Evolutionary conservation across 2,113 vertebrate genomes (phyloP).

Genomic region (Toxotes chatareus): DNA sequence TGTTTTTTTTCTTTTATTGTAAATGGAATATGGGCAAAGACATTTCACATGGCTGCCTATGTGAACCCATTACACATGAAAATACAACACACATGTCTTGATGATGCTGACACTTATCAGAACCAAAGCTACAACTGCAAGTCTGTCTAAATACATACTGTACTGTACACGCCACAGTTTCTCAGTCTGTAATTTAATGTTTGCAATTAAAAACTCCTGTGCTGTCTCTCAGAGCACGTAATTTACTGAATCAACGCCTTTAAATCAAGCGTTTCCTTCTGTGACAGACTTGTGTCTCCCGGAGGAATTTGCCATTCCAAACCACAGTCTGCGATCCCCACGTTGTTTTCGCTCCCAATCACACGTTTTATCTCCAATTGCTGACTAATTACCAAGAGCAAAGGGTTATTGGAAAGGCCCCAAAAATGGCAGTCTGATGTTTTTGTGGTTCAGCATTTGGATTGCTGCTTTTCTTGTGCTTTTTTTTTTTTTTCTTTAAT

Average conservation of each 20-base stretch:
- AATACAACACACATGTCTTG: constrained; percentile 28
- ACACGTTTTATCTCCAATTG: constrained; percentile 81
- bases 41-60: background rate
- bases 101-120: constrained; percentile 63
- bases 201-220: constrained; percentile 83
- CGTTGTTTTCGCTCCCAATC: constrained; percentile 80
- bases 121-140: constrained; percentile 73
- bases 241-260: constrained; percentile 83
- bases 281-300: constrained; percentile 84
- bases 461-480: constrained; percentile 69
- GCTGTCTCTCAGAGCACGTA: constrained; percentile 74
- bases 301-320: constrained; percentile 81
- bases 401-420: constrained; percentile 76
- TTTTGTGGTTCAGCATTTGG: constrained; percentile 78
- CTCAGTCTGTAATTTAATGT: constrained; percentile 84
- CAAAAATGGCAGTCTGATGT: constrained; percentile 79
- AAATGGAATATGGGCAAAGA: background rate
- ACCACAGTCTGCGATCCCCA: constrained; percentile 83
- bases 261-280: constrained; percentile 83
- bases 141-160: constrained; percentile 80
- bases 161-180: constrained; percentile 66
- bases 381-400: constrained; percentile 84
- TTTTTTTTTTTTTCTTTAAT: constrained; percentile 55
- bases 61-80: background rate
- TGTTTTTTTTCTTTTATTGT: background rate